Base-by-base conservation (phyloP, 2,888 invertebrate genomes). In the Sphinx pinastri region DNA sequence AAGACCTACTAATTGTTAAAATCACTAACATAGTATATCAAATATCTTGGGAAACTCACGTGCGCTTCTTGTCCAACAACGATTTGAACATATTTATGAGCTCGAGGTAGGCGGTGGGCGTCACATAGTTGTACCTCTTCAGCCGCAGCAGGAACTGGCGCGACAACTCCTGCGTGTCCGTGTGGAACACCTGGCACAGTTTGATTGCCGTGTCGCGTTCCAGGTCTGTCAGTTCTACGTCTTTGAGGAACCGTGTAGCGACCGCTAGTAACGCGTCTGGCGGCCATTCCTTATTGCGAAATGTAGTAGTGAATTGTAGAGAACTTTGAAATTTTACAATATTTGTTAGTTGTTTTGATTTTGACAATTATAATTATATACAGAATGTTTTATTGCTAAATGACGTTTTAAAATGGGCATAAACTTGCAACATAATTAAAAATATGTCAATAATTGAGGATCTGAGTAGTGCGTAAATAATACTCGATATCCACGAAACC, bases 101-200 rank as follows among this genome's bases (percentile, higher is more conserved):
- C 83, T 99, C 98, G 75, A 99, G 92, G 85, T 98, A 99, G 0
- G 98, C 98, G 0, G 98, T 98, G 0, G 99, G 98, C 0, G 99
- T 99, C 0, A 99, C 98, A 85, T 99, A 98, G 85, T 97, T 98
- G 79, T 95, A 95, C 74, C 98, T 94, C 72, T 96, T 96, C 70
- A 98, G 89, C 6, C 93, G 80, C 25, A 89, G 73, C n/a, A 88
- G 77, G 85, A 96, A 97, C 81, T 96, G 95, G 0, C 90, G 87
- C 0, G 97, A 96, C 49, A 98, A 88, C 10, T 88, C 88, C 85
- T 97, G 96, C 0, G 98, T 98, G 45, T 98, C 97, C 0, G 96
- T 96, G 88, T 99, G 98, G 88, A 99, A 98, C 71, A 96, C 95
- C 95, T 98, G 97, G 81, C 98, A 99, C 95, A 98, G 96, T 77